These are phyloP conservation scores for Cotesia congregata DNA, from an alignment of 2,888 invertebrate species.

Conservation along the genomic window DNA sequence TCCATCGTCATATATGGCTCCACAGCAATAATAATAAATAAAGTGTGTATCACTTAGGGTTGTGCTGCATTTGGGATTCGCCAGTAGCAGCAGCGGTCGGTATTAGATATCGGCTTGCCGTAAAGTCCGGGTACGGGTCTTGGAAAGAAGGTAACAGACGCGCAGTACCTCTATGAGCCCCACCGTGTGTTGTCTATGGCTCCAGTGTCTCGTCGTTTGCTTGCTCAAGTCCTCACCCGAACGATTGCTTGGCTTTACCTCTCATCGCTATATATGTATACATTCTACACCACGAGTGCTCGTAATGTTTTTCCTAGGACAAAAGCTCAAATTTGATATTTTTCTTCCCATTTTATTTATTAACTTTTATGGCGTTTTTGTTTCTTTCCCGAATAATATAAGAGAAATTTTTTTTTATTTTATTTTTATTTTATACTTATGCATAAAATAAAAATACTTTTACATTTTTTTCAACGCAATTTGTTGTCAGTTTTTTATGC, in stretches of 20 bases:
- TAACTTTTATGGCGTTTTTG: background rate
- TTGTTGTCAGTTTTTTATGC: conserved; percentile 41
- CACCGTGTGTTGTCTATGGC: conserved; percentile 50
- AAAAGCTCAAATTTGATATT: conserved; percentile 3
- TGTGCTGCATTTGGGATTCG: conserved; percentile 48
- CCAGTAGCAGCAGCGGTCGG: conserved; percentile 37
- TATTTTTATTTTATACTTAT: conserved; percentile 2
- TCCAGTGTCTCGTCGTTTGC: conserved; percentile 25
- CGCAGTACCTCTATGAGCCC: conserved; percentile 41
- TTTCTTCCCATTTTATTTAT: background rate
- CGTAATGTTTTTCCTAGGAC: conserved; percentile 14
- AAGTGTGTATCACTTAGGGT: conserved; percentile 46
- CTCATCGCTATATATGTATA: conserved; percentile 14
- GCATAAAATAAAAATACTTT: background rate
- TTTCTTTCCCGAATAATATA: background rate
- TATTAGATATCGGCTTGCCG: conserved; percentile 53
- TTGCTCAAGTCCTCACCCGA: conserved; percentile 21
- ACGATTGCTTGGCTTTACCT: conserved; percentile 11
- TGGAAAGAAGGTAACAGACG: conserved; percentile 26
- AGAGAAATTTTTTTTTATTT: background rate
- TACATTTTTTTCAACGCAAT: conserved; percentile 21
- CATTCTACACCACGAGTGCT: conserved; percentile 27
- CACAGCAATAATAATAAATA: conserved; percentile 51
- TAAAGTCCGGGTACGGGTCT: conserved; percentile 46
- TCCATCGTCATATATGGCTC: conserved; percentile 14